Conservation (phyloP, 2,797 vertebrate species). For the Lepilemur septentrionalis region DNA sequence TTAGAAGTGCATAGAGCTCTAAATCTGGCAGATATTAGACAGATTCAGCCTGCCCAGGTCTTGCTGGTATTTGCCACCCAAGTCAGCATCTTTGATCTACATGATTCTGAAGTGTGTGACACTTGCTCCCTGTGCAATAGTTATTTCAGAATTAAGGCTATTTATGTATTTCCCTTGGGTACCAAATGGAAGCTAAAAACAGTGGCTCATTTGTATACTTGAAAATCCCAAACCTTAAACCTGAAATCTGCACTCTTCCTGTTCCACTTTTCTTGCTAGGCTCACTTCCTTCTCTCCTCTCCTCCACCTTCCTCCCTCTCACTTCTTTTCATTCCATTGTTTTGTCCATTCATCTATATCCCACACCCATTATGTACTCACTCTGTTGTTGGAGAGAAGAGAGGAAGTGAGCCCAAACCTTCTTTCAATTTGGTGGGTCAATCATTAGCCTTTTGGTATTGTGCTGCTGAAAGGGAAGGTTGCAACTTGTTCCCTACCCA, state of each 20-base stretch:
- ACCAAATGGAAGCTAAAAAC: background rate
- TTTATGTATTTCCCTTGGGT: background rate
- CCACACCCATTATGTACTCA: background rate
- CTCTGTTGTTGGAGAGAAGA: background rate
- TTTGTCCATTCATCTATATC: background rate
- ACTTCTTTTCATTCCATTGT: background rate
- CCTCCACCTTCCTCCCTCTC: background rate
- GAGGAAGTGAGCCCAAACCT: background rate
- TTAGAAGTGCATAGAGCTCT: background rate
- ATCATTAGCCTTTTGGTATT: background rate
- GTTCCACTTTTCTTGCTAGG: background rate
- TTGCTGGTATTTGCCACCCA: background rate
- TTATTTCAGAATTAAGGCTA: constrained; percentile 25
- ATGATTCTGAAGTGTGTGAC: background rate
- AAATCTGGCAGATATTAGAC: background rate
- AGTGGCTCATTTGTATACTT: background rate
- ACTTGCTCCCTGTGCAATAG: background rate
- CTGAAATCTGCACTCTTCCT: background rate
- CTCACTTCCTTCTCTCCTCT: background rate
- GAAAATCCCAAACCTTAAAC: background rate
- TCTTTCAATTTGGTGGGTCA: background rate
- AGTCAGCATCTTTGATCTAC: background rate
- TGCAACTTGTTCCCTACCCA: background rate
- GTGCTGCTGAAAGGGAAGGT: background rate
- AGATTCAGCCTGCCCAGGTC: background rate